phyloP scores from a whole-genome alignment of 2,888 invertebrate genomes.

The Lasioglossum villosulum region DNA sequence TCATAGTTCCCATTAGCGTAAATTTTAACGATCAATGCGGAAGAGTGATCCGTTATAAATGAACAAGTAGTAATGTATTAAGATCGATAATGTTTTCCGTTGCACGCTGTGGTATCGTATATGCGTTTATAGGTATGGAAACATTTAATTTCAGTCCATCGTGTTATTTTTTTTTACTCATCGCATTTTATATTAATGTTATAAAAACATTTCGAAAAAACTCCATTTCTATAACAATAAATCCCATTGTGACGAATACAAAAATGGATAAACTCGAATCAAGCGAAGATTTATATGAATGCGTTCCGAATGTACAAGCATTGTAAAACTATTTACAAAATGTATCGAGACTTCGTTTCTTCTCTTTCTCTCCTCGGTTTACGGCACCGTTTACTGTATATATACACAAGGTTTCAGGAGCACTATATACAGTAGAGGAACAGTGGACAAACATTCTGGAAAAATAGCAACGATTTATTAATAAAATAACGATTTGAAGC shows the following conservation, averaged over 20 bases:
- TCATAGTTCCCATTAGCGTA: slow-evolving; percentile 18
- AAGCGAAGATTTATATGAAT: slow-evolving; percentile 30
- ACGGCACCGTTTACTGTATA: slow-evolving; percentile 6
- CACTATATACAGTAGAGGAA: slow-evolving; percentile 43
- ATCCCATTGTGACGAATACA: neutral
- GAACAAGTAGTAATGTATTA: neutral
- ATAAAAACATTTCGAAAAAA: slow-evolving; percentile 30
- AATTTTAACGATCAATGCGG: neutral
- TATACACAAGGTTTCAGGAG: slow-evolving; percentile 41
- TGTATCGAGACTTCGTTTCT: neutral
- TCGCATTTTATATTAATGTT: slow-evolving; percentile 20
- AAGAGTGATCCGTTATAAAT: neutral
- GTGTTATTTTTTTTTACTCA: slow-evolving; percentile 2
- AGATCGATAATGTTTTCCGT: slow-evolving; percentile 11
- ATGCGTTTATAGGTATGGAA: slow-evolving; percentile 23
- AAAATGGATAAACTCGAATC: slow-evolving; percentile 10
- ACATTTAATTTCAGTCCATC: slow-evolving; percentile 16
- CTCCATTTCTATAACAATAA: neutral
- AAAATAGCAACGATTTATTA: slow-evolving; percentile 83
- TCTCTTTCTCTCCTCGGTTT: neutral
- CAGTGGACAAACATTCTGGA: slow-evolving; percentile 68
- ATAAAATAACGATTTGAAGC: slow-evolving; percentile 82
- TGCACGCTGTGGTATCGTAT: neutral
- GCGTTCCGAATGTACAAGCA: neutral
- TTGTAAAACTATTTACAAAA: slow-evolving; percentile 27